phyloP scores from a whole-genome alignment of 2,888 invertebrate species.

The Phlogophora meticulosa region DNA sequence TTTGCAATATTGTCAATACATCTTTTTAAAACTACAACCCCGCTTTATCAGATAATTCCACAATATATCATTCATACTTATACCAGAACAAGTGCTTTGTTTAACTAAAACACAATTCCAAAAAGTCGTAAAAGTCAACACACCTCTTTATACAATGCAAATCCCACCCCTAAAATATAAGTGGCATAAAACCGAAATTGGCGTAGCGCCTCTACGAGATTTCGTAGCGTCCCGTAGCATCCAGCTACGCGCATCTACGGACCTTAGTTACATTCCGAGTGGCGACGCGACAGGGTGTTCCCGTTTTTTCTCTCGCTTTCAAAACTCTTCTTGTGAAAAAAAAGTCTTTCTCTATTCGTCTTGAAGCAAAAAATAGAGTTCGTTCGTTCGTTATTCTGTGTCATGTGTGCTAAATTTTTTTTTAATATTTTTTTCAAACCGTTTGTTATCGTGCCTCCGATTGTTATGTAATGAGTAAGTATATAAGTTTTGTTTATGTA shows the following conservation, averaged over 20 bases:
- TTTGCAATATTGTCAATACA: too few relatives aligned
- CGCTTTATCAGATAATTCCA: background rate
- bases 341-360: conserved; percentile 63
- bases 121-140: conserved; percentile 7
- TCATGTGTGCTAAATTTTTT: conserved; percentile 38
- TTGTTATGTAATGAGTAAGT: conserved; percentile 69
- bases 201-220: conserved; percentile 61
- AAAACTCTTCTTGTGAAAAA: conserved; percentile 68
- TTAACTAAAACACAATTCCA: background rate
- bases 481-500: conserved; percentile 61
- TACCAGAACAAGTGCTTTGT: background rate
- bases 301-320: conserved; percentile 62
- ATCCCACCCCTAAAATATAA: conserved; percentile 34
- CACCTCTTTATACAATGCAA: conserved; percentile 11
- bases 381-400: conserved; percentile 48
- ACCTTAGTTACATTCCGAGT: conserved; percentile 67
- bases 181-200: conserved; percentile 42
- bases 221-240: conserved; percentile 65
- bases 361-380: conserved; percentile 48
- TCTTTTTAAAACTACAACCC: too few relatives aligned
- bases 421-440: conserved; percentile 20
- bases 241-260: conserved; percentile 74
- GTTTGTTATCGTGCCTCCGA: conserved; percentile 40
- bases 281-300: conserved; percentile 61
- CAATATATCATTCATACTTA: background rate